Percentiles rank a stretch among this genome's conserved stretches.
Evolutionary conservation across 2,888 invertebrate species (phyloP).

Genomic region (Drosophila algonquin): DNA sequence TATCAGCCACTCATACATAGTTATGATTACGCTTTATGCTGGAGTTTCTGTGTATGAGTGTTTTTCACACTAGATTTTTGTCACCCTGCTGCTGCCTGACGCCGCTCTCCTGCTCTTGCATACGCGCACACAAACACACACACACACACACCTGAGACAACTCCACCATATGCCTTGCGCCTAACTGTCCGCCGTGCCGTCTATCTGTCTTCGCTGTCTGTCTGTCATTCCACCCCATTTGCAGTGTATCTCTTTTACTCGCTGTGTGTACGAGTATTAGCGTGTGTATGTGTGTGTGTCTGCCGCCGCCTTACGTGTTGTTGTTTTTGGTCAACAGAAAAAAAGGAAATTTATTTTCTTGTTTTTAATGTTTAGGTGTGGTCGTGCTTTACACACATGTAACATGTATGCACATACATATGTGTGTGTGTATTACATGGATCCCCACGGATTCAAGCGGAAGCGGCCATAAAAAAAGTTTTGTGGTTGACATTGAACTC

Average conservation of each 20-base stretch:
- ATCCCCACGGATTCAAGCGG: conserved; percentile 45
- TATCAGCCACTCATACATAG: not conserved
- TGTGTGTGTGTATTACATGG: conserved; percentile 2
- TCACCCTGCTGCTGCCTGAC: conserved; percentile 60
- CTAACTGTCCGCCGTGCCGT: conserved; percentile 25
- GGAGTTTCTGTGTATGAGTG: conserved; percentile 34
- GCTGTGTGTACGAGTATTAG: not conserved
- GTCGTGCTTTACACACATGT: conserved; percentile 66
- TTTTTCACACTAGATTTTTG: conserved; percentile 55
- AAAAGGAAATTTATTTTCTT: conserved; percentile 50
- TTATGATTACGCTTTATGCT: conserved; percentile 2
- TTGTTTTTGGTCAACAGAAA: conserved; percentile 31
- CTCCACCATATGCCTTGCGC: conserved; percentile 68
- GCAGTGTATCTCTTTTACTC: conserved; percentile 39
- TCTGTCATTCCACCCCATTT: conserved; percentile 71
- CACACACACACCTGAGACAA: conserved; percentile 68
- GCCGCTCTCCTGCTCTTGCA: conserved; percentile 32
- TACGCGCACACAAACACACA: conserved; percentile 25
- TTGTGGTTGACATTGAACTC: conserved; percentile 72
- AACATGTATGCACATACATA: conserved; percentile 7
- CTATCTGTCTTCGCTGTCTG: conserved; percentile 53
- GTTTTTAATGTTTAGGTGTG: conserved; percentile 68
- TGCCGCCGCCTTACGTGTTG: conserved; percentile 17
- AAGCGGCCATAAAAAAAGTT: conserved; percentile 55
- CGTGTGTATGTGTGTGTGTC: not conserved